These are phyloP conservation scores for Noctua janthe DNA, from an alignment of 2,888 invertebrate genomes.

Conservation along the genomic window DNA sequence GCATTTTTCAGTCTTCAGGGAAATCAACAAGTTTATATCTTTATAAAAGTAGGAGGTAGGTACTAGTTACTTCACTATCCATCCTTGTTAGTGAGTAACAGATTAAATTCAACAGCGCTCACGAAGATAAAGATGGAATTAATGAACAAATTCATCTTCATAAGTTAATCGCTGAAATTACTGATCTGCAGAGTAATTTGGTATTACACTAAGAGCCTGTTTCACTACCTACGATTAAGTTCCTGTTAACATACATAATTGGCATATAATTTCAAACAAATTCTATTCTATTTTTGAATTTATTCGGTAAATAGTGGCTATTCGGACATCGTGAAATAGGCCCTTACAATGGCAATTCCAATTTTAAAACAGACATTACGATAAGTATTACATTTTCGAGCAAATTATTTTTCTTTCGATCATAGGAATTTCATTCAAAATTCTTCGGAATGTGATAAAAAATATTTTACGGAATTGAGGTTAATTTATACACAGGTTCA, in stretches of 20 bases:
- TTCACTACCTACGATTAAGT: too few species aligned
- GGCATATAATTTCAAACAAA: too few species aligned
- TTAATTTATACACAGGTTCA: too few species aligned
- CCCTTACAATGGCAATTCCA: not conserved
- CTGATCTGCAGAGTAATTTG: not conserved
- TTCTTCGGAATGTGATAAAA: too few species aligned
- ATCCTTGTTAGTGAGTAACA: conserved; percentile 1
- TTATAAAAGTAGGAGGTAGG: conserved; percentile 12
- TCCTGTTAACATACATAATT: too few species aligned
- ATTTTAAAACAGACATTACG: not conserved
- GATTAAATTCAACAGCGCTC: not conserved
- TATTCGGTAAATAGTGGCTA: too few species aligned
- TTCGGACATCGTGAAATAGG: too few species aligned
- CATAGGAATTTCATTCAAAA: not conserved
- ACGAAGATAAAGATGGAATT: not conserved
- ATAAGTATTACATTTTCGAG: not conserved
- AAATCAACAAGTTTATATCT: conserved; percentile 41
- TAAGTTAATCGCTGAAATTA: not conserved
- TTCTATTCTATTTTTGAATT: too few species aligned
- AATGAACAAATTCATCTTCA: too few species aligned
- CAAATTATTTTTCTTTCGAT: too few species aligned
- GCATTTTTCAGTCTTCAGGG: conserved; percentile 29
- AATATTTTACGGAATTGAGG: too few species aligned
- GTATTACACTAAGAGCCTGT: not conserved
- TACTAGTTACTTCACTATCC: conserved; percentile 17